Evolutionary conservation across 2,113 vertebrate species (phyloP).

Genomic region (Rhegmatorhina hoffmannsi): DNA sequence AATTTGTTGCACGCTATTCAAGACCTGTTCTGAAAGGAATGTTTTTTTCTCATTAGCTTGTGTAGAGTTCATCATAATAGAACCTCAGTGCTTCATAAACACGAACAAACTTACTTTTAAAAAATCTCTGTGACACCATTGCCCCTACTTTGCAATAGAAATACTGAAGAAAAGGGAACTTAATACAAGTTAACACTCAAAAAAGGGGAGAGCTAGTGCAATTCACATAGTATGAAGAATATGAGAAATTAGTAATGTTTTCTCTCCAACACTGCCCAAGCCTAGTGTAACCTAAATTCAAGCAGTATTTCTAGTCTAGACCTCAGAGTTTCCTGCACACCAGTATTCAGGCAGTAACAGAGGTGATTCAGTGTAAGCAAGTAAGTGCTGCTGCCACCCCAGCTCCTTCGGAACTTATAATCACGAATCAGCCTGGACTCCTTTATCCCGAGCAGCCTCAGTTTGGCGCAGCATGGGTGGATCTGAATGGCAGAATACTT

Average conservation of each 20-base stretch:
- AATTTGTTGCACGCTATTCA: not conserved
- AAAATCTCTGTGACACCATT: not conserved
- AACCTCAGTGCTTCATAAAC: not conserved
- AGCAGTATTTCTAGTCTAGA: not conserved
- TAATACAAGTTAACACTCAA: not conserved
- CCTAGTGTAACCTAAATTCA: not conserved
- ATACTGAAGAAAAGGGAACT: not conserved
- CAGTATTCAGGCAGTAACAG: not conserved
- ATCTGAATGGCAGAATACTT: not conserved
- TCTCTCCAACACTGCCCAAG: not conserved
- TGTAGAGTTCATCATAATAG: not conserved
- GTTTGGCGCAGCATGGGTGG: fast-evolving
- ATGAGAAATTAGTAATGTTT: fast-evolving
- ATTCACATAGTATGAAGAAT: fast-evolving
- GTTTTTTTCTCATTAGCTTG: not conserved
- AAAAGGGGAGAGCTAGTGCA: not conserved
- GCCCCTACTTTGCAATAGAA: not conserved
- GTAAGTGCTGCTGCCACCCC: not conserved
- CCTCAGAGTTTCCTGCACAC: not conserved
- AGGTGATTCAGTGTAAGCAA: not conserved
- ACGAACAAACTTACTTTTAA: not conserved
- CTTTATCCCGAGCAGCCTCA: fast-evolving
- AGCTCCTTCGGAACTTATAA: not conserved
- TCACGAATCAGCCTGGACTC: not conserved
- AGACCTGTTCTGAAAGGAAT: not conserved